Percentiles rank a stretch among this genome's conserved stretches.
Conservation (phyloP, 2,888 invertebrate genomes). For the Nephrocerus scutellatus region DNA sequence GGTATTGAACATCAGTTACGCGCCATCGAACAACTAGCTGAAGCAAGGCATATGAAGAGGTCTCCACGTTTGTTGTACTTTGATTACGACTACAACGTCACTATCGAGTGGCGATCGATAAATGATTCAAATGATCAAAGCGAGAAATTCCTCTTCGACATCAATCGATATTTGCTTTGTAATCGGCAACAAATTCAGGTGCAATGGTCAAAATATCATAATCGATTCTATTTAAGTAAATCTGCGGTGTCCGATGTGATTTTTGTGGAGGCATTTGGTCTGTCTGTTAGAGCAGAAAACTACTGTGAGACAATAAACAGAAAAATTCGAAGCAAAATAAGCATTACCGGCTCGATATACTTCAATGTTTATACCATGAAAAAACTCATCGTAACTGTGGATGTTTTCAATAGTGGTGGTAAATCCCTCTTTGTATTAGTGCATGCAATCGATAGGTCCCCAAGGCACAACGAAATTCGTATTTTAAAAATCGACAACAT, state of each 20-base stretch:
- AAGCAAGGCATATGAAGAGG: slow-evolving; percentile 2
- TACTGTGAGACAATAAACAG: slow-evolving; percentile 25
- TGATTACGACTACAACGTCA: slow-evolving; percentile 26
- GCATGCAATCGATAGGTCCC: slow-evolving; percentile 25
- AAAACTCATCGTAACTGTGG: slow-evolving; percentile 28
- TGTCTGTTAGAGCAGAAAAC: slow-evolving; percentile 32
- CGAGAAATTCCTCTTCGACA: slow-evolving; percentile 21
- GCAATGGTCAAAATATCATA: slow-evolving; percentile 17
- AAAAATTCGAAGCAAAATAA: slow-evolving; percentile 30
- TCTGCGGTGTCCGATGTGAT: slow-evolving; percentile 22
- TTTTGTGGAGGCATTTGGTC: slow-evolving; percentile 6
- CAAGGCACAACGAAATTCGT: slow-evolving; percentile 33
- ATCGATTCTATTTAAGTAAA: slow-evolving; percentile 28
- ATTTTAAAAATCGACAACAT: slow-evolving; percentile 28
- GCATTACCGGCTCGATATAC: slow-evolving; percentile 25
- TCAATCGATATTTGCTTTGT: slow-evolving; percentile 20
- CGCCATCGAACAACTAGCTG: slow-evolving; percentile 6
- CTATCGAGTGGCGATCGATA: slow-evolving; percentile 23
- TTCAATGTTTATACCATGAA: slow-evolving; percentile 30
- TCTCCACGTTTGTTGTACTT: slow-evolving; percentile 29
- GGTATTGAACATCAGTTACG: slow-evolving; percentile 10
- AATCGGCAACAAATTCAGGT: slow-evolving; percentile 27
- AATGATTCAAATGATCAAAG: slow-evolving; percentile 14
- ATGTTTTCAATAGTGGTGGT: slow-evolving; percentile 12
- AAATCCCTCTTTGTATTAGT: slow-evolving; percentile 28